Evolutionary conservation across 2,888 invertebrate genomes (phyloP), one percentile per base, ranked within the genome.

Genomic region (Drymonia ruficornis): DNA sequence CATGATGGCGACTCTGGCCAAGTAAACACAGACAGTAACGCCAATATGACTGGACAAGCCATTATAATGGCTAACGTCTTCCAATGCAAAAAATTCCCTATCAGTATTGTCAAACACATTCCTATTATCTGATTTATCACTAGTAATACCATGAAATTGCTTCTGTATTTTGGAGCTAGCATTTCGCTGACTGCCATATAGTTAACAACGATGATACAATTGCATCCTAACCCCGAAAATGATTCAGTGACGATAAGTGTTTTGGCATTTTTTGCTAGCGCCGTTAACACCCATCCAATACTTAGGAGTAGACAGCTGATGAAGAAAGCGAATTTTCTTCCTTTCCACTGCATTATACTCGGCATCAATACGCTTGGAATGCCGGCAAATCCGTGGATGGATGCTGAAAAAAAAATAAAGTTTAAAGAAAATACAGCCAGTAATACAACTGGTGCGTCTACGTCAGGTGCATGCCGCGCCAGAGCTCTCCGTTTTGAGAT

Each of bases 321-420:
- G 23, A 69, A 57, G 44, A 67, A 69, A 1, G 60, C 53, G 8
- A 56, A 56, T 52, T 60, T 68, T 55, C 68, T 55, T 29, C 68
- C 68, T 34, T 45, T 52, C 42, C 44, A 43, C 29, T 69, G 68
- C 73, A 73, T 73, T 15, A 73, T 29, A 0, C 59, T 29, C 2
- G 68, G 70, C 59, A 74, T 64, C 5, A 67, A 18, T 8, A 71
- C 52, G 44, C 70, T 69, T 11, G 68, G 70, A 23, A 71, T 67
- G 7, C 73, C 73, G 11, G 67, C 71, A 0, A 72, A 40, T 6
- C 73, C 73, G 36, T 74, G 65, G 0, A 68, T 57, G 0, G 72
- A 69, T 9, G 66, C 72, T 72, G 65, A 1, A 73, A 70, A 28
- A 45, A 19, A 15, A 3, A 3, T 12, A n/a, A n/a, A n/a, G n/a